A percentile compares a stretch with the other conserved stretches of the same genome.
Evolutionary conservation across 2,888 invertebrate genomes (phyloP).

Genomic region (Melanophora roralis): DNA sequence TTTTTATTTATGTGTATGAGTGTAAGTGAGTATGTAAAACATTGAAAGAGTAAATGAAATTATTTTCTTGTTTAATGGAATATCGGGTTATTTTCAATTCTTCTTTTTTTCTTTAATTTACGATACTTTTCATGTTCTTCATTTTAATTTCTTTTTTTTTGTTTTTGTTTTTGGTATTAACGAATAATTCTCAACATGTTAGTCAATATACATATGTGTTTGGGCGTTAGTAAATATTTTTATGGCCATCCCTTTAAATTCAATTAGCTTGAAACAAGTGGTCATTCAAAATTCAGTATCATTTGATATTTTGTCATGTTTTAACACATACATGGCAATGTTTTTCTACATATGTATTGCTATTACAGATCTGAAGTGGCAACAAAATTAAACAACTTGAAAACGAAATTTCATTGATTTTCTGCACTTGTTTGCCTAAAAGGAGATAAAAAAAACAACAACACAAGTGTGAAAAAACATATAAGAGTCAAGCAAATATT

Average conservation of each 20-base stretch:
- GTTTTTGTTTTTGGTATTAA: not conserved
- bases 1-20: not conserved
- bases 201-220: not conserved
- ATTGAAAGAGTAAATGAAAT: conserved; percentile 48
- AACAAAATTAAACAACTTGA: conserved; percentile 42
- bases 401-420: conserved; percentile 42
- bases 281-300: conserved; percentile 13
- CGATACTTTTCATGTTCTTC: not conserved
- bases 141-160: conserved; percentile 1
- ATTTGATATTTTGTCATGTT: conserved; percentile 8
- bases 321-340: not conserved
- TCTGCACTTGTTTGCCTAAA: conserved; percentile 11
- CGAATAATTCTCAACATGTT: too few relatives aligned
- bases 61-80: conserved; percentile 50
- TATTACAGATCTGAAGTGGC: conserved; percentile 8
- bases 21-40: conserved; percentile 35
- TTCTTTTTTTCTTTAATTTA: not conserved
- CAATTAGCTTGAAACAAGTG: conserved; percentile 51
- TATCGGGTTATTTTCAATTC: conserved; percentile 24
- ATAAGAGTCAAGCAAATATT: not conserved
- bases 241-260: conserved; percentile 30
- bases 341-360: not conserved
- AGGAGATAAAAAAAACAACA: not conserved
- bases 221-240: not conserved
- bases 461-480: conserved; percentile 24